Evolutionary conservation across 2,797 vertebrate species (phyloP), one percentile per base, ranked within the genome.

Genomic region (Steatocranus sp.): DNA sequence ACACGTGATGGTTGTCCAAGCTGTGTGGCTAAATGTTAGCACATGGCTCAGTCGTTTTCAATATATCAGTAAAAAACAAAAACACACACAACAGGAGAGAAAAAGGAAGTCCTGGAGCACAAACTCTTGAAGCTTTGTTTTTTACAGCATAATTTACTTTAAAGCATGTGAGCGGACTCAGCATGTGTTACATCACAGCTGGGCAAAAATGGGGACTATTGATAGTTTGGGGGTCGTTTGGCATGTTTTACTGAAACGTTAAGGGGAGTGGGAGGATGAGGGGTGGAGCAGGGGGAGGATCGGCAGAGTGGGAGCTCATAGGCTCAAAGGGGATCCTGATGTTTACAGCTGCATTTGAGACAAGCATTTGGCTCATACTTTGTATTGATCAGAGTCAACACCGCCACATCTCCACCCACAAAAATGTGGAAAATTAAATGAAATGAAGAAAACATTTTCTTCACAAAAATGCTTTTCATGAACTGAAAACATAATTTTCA

Each of bases 271-370:
- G 75, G n/a, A 30, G 8, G 76, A 73, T 12, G 43, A 88, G 79
- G 91, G 94, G 94, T 80, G 94, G 94, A 88, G 86, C 76, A 94
- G 90, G 94, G 93, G 95, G 95, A 90, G 95, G 93, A 93, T 89
- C 74, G 5, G 80, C 18, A 79, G 50, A 74, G 76, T 79, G 80
- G 85, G 41, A 88, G 87, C 90, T 93, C 90, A 96, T 96, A 94
- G 95, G 95, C 91, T 87, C 81, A 87, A 56, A 83, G 11, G 41
- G 76, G 70, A 75, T 85, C 81, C 87, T 91, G 82, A 85, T 92
- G 80, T 95, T 95, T 91, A 81, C 91, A 74, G 76, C 49, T 50
- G 63, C 76, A 51, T 63, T 77, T 76, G 68, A 74, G 73, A 79
- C 20, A 50, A 68, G 34, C 38, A 48, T 82, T 91, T 91, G 88